phyloP scores from a whole-genome alignment of 2,113 vertebrate species.

The Spermophilus dauricus region DNA sequence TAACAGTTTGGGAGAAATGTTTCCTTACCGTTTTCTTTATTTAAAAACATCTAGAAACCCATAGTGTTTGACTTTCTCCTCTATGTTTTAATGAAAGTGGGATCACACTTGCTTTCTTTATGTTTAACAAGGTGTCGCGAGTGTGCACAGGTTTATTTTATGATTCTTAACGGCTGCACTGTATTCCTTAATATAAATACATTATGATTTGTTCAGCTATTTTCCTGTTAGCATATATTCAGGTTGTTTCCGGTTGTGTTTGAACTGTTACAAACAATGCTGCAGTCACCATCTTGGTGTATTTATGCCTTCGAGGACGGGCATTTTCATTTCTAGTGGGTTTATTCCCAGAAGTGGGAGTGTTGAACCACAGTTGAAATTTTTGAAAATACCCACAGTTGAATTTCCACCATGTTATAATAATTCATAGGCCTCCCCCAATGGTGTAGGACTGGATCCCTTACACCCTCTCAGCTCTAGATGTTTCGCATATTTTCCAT shows the following conservation, averaged over 20 bases:
- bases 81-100: conserved; percentile 4
- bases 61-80: neutral
- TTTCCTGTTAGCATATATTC: conserved; percentile 18
- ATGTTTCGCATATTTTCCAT: conserved; percentile 65
- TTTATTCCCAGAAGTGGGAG: conserved; percentile 61
- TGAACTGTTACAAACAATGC: conserved; percentile 3
- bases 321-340: conserved; percentile 64
- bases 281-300: conserved; percentile 19
- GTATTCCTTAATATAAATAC: conserved; percentile 29
- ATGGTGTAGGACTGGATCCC: neutral
- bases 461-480: conserved; percentile 47
- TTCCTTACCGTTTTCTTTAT: conserved; percentile 46
- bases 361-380: conserved; percentile 66
- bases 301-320: conserved; percentile 41
- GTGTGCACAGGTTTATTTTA: neutral
- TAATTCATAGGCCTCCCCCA: conserved; percentile 17
- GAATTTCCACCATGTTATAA: conserved; percentile 38
- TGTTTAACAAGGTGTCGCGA: neutral
- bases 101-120: neutral
- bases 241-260: neutral
- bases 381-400: conserved; percentile 65
- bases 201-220: conserved; percentile 24
- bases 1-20: conserved; percentile 16
- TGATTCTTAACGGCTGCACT: conserved; percentile 38
- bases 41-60: conserved; percentile 50